Percentiles rank a stretch among this genome's conserved stretches.
Evolutionary conservation across 2,797 vertebrate genomes (phyloP).

Genomic region (Pelobates cultripes): DNA sequence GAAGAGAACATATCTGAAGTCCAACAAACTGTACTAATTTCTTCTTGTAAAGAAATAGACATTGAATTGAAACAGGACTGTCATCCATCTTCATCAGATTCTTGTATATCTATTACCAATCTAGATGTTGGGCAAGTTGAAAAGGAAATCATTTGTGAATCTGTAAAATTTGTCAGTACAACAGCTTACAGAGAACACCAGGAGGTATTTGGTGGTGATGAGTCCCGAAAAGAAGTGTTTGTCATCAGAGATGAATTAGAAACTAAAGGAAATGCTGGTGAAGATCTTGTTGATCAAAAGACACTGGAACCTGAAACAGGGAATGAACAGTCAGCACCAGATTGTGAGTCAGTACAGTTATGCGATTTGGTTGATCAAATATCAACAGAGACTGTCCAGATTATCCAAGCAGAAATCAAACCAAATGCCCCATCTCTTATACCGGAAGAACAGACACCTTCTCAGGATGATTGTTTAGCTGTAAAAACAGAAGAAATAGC

Average conservation of each 20-base stretch:
- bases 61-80: not conserved
- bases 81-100: not conserved
- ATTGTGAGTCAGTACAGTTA: conserved; percentile 61
- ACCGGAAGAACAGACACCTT: conserved; percentile 68
- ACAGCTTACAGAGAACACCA: not conserved
- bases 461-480: conserved; percentile 53
- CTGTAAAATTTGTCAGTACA: not conserved
- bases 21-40: conserved; percentile 26
- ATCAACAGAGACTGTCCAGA: conserved; percentile 50
- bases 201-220: not conserved
- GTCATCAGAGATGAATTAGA: conserved; percentile 43
- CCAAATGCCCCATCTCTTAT: conserved; percentile 36
- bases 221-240: conserved; percentile 30
- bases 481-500: conserved; percentile 53
- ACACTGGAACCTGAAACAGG: conserved; percentile 17
- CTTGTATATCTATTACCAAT: not conserved
- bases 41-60: not conserved
- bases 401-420: conserved; percentile 54
- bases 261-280: conserved; percentile 54
- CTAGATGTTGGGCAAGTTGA: not conserved
- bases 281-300: conserved; percentile 8
- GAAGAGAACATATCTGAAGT: not conserved
- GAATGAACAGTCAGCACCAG: conserved; percentile 48
- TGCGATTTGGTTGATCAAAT: conserved; percentile 57
- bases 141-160: not conserved